Conservation (phyloP, 2,113 vertebrate species). For the Rhombomys opimus region DNA sequence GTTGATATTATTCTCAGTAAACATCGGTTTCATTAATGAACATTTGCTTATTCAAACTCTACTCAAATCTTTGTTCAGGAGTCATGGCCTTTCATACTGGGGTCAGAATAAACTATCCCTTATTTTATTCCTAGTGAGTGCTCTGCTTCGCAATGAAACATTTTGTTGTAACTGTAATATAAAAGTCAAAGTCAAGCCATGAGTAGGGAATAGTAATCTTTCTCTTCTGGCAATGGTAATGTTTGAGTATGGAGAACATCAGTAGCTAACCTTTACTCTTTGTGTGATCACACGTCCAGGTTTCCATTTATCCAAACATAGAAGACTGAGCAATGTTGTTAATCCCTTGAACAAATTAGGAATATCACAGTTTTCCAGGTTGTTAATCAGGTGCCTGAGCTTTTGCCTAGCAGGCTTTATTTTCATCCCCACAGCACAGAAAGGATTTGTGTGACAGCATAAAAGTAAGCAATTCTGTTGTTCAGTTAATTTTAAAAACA, state of each 20-base stretch:
- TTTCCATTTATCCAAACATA: background rate
- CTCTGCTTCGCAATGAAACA: background rate
- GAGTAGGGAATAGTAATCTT: background rate
- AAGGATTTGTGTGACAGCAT: background rate
- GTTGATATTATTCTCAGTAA: background rate
- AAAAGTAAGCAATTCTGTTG: background rate
- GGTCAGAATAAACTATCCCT: background rate
- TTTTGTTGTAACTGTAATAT: background rate
- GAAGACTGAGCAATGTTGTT: background rate
- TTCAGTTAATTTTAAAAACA: slow-evolving; percentile 9
- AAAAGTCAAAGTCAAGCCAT: background rate
- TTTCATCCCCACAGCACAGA: background rate
- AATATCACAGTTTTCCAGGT: background rate
- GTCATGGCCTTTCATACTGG: background rate
- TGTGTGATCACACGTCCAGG: background rate
- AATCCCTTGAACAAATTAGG: background rate
- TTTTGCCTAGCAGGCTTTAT: background rate
- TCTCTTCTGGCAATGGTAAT: background rate
- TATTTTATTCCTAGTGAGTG: background rate
- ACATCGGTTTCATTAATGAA: background rate
- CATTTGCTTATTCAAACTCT: background rate
- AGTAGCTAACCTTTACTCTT: background rate
- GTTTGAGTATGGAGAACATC: background rate
- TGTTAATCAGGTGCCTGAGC: background rate
- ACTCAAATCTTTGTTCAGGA: background rate